Conservation (phyloP, 37 sponge, comb jelly and placozoan genomes). For the Cladorhizidae sp. region DNA sequence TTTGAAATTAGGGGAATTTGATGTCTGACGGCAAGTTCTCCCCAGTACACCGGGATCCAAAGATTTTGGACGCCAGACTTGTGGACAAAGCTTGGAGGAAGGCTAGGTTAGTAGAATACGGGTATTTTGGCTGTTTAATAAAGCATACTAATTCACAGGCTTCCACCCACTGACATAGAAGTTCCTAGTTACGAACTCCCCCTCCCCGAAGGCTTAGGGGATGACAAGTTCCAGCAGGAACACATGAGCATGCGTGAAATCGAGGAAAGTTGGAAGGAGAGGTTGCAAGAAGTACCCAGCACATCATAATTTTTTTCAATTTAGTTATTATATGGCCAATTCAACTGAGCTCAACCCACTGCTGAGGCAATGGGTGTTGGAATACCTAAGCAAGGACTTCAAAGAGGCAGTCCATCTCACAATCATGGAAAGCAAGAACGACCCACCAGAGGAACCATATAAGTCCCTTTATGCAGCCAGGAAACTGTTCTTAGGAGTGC, state of each 20-base stretch:
- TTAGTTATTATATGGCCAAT: conserved; percentile 9
- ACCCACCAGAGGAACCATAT: conserved; percentile 73
- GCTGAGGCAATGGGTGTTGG: conserved; percentile 37
- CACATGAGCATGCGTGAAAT: conserved; percentile 51
- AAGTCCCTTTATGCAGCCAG: conserved; percentile 65
- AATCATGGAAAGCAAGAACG: conserved; percentile 21
- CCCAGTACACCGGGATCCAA: conserved; percentile 41
- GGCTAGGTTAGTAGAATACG: conserved; percentile 33
- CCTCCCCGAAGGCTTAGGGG: conserved; percentile 73
- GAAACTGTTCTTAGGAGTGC: conserved; percentile 22
- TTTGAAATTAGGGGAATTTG: neutral
- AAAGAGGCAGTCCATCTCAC: conserved; percentile 19
- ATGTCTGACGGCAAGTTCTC: conserved; percentile 56
- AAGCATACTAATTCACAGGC: neutral
- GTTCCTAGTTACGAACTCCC: conserved; percentile 75
- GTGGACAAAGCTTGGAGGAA: conserved; percentile 66
- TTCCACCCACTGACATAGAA: conserved; percentile 38
- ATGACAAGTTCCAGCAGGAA: conserved; percentile 50
- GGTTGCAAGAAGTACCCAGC: conserved; percentile 25
- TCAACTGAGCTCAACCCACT: conserved; percentile 1
- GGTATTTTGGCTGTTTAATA: neutral
- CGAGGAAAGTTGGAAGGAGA: conserved; percentile 72
- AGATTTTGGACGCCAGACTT: conserved; percentile 40
- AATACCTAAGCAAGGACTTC: conserved; percentile 30
- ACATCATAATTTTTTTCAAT: neutral